A percentile compares a stretch with the other conserved stretches of the same genome.
These are phyloP conservation scores for Jordanella pulchra DNA, from an alignment of 2,797 vertebrate genomes.

Conservation along the genomic window DNA sequence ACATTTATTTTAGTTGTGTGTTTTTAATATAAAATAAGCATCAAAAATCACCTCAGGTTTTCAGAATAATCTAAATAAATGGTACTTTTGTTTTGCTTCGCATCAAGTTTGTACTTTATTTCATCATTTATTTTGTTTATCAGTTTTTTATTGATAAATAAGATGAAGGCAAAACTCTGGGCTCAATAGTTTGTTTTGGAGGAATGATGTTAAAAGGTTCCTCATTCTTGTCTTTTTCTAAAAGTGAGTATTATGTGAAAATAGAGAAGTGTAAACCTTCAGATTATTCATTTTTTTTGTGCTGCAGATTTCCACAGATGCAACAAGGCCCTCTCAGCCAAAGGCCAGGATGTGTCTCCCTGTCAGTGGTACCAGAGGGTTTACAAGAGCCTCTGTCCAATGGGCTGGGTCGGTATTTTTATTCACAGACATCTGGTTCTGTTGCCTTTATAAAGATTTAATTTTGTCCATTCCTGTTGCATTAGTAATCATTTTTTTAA, in stretches of 20 bases:
- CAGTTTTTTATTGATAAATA: not conserved
- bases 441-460: not conserved
- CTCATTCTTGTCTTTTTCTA: not conserved
- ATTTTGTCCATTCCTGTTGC: not conserved
- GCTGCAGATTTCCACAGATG: constrained; percentile 82
- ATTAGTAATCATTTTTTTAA: not conserved
- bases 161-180: not conserved
- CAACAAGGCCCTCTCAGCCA: constrained; percentile 80
- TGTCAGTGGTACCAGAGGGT: constrained; percentile 84
- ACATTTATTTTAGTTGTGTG: too few species aligned
- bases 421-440: not conserved
- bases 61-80: too few species aligned
- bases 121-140: too few species aligned
- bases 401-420: constrained; percentile 77
- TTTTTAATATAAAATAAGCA: too few species aligned
- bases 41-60: too few species aligned
- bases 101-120: too few species aligned
- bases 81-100: too few species aligned
- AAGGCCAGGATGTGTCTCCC: constrained; percentile 77
- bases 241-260: not conserved
- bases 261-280: not conserved
- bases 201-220: too few species aligned
- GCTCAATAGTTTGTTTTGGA: not conserved
- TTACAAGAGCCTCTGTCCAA: constrained; percentile 82
- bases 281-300: not conserved